Evolutionary conservation across 2,888 invertebrate genomes (phyloP), one percentile per base, ranked within the genome.

Genomic region (Coleophora flavipennella): DNA sequence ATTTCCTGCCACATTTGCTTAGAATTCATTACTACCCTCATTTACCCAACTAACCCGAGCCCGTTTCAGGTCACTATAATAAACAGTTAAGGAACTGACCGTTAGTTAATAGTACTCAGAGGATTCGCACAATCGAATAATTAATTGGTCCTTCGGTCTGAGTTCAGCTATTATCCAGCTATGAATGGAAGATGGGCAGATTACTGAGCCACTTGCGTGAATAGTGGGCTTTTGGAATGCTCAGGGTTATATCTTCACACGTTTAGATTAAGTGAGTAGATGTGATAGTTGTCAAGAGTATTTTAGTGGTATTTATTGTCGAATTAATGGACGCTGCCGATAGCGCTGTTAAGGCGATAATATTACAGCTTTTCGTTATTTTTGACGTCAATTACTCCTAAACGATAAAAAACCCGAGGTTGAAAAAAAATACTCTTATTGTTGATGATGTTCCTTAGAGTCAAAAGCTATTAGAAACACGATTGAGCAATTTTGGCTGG

Each of bases 61-160:
- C 67, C 70, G 74, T 68, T 61, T 51, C 62, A 53, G 58, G 75
- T 10, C 29, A n/a, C n/a, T 58, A 75, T 73, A 79, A 78, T 81
- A 77, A 77, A 81, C 78, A 79, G 70, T 70, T 67, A 78, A 80
- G 80, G 77, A 78, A 77, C 77, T 80, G 81, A 73, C 81, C 78
- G 73, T 55, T 66, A 60, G 70, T 73, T 81, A 80, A 81, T 73
- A 68, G 74, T 58, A 59, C 73, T 74, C 78, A 57, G 69, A 55
- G 64, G 71, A 69, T 69, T 68, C 51, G 62, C 59, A 81, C 80
- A 81, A 79, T 76, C 75, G 70, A 74, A 76, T 83, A 80, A 83
- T 83, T 83, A 83, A 83, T 81, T 80, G 81, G 77, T 71, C 67
- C 79, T 79, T 67, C 69, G 72, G 71, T 67, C 70, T 59, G 65